Base-by-base conservation (phyloP, 1,140 invertebrate species). In the Ectropis grisescens region DNA sequence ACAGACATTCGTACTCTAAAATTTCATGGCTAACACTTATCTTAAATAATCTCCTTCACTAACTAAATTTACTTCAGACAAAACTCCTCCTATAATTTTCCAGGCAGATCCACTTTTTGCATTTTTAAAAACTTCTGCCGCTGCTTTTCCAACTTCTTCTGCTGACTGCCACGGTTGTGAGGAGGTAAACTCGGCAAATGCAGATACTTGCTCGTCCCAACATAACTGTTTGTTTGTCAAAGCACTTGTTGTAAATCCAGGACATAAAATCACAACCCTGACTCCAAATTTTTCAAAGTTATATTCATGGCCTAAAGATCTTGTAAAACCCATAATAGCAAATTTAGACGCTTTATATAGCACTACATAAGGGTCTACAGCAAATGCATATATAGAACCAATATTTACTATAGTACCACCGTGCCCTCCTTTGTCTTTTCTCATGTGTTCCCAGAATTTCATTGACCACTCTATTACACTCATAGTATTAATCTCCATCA, bases 311-410 rank as follows among this genome's bases (percentile, higher is more conserved):
- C 85, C 82, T 26, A 82, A 65, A 5, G 74, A 76, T 12, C 68
- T 68, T 0, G 80, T 85, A 19, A 85, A 72, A 15, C 82, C 80
- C 12, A 83, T 53, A 8, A 85, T 69, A 15, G 79, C 88, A 42
- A 86, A 84, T 53, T 91, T 91, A 1, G 88, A 89, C 0, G 85
- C 87, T 1, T 75, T 75, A 53, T 91, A 91, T 9, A 88, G 75
- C 0, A 89, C 89, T 37, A 85, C 49, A 40, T 84, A 82, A 14
- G 85, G 85, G 28, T 85, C 82, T 10, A 83, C 79, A 33, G 72
- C 64, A 28, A 88, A 58, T 13, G 88, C 86, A 29, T 82, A 56
- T 32, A 87, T 80, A n/a, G 88, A 88, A 29, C 84, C 81, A 32
- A 88, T 69, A 42, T 89, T 90, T 2, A 88, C 78, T 1, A 90